These are phyloP conservation scores for Toxotes chatareus DNA, from an alignment of 2,113 vertebrate species.

Conservation along the genomic window DNA sequence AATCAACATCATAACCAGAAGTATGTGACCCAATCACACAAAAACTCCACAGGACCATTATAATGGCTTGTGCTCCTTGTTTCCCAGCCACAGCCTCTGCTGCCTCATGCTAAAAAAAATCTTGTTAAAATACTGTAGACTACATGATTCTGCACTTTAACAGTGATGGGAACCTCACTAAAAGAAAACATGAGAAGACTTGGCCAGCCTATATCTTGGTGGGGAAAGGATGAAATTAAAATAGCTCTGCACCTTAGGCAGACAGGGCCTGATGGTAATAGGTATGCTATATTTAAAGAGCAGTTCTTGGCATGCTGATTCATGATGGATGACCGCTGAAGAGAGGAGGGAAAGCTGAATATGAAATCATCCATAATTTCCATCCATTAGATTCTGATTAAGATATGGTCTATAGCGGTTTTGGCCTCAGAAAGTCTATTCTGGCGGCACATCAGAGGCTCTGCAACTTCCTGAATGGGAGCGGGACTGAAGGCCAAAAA, in stretches of 20 bases:
- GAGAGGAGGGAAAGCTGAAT: slow-evolving; percentile 21
- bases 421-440: slow-evolving; percentile 45
- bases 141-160: slow-evolving; percentile 34
- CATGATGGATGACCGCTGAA: slow-evolving; percentile 40
- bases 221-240: slow-evolving; percentile 33
- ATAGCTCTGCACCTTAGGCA: slow-evolving; percentile 31
- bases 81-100: slow-evolving; percentile 51
- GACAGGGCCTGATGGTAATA: slow-evolving; percentile 46
- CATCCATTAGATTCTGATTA: slow-evolving; percentile 42
- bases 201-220: slow-evolving; percentile 12
- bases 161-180: neutral
- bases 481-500: slow-evolving; percentile 70
- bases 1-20: slow-evolving; percentile 65
- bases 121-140: slow-evolving; percentile 42
- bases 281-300: slow-evolving; percentile 43
- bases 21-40: slow-evolving; percentile 65
- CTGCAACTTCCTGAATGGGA: slow-evolving; percentile 76
- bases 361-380: slow-evolving; percentile 34
- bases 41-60: slow-evolving; percentile 35
- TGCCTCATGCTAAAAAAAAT: slow-evolving; percentile 39
- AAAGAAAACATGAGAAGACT: slow-evolving; percentile 12
- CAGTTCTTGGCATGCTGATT: slow-evolving; percentile 38
- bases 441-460: slow-evolving; percentile 77
- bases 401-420: slow-evolving; percentile 38
- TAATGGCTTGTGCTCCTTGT: slow-evolving; percentile 42